Evolutionary conservation across 2,888 invertebrate species (phyloP), one percentile per base, ranked within the genome.

Genomic region (Hirtodrosophila duncani): DNA sequence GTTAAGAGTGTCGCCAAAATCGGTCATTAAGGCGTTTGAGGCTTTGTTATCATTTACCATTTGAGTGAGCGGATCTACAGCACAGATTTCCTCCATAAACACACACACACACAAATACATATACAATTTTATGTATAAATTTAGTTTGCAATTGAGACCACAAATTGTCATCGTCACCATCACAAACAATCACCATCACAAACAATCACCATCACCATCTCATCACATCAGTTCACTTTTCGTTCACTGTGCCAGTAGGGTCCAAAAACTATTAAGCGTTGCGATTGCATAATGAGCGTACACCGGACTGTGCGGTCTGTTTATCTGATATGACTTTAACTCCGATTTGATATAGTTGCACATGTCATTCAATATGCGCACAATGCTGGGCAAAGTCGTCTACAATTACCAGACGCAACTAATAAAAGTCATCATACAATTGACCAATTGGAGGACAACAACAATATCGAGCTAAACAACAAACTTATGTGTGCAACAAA

Each of bases 331-430:
- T 77, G 57, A 51, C 57, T 33, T 60, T 49, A 56, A 67, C 62
- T 64, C 61, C 30, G 65, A 58, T 72, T 68, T 61, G 52, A 77
- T 77, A 71, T 81, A 67, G 70, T 71, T 63, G 37, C 70, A 61
- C 58, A 20, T 31, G 77, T 61, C 81, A 81, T 63, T 78, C 75
- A 72, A 75, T 72, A 75, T 63, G 80, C 78, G 63, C 31, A 68
- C 64, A 67, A 68, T 64, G 68, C 56, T 52, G 57, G 24, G 23
- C 30, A 48, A 49, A 58, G 48, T 41, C 61, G 67, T 78, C 79
- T 75, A 62, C 67, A 63, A 66, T 75, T 81, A 71, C 67, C 36
- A 58, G 37, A 27, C 33, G 42, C 24, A 30, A 24, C 23, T 61
- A 68, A 56, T 63, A 58, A 58, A 31, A 67, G 56, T 56, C 43